Conservation (phyloP, 2,797 vertebrate genomes). For the Moxostoma hubbsi region DNA sequence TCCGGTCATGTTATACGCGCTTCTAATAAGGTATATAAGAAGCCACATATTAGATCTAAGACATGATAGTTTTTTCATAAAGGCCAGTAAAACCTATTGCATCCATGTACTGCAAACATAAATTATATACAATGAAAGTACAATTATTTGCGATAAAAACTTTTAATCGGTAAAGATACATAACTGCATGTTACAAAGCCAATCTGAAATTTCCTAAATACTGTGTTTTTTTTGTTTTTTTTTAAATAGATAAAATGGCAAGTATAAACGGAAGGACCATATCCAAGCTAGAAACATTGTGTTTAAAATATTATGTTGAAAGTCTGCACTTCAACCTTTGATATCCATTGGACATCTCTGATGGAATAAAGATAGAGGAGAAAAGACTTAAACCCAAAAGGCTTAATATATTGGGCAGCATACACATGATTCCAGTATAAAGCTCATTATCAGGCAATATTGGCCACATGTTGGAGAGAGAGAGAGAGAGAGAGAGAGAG, state of each 20-base stretch:
- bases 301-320: conserved; percentile 30
- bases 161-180: conserved; percentile 83
- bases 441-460: conserved; percentile 46
- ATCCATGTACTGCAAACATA: conserved; percentile 69
- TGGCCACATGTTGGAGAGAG: conserved; percentile 43
- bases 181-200: conserved; percentile 82
- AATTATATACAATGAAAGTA: conserved; percentile 78
- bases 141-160: conserved; percentile 81
- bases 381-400: conserved; percentile 28
- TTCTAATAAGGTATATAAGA: conserved; percentile 83
- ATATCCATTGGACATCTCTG: conserved; percentile 12
- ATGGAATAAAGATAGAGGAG: conserved; percentile 1
- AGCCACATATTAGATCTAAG: conserved; percentile 77
- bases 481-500: no score
- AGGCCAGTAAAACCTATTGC: conserved; percentile 58
- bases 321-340: conserved; percentile 22
- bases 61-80: conserved; percentile 62
- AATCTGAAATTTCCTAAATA: conserved; percentile 90
- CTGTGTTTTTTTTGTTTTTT: conserved; percentile 86
- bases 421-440: conserved; percentile 55
- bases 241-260: conserved; percentile 89
- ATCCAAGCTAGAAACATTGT: conserved; percentile 72
- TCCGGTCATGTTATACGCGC: conserved; percentile 90
- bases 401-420: conserved; percentile 36
- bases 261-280: no score